Evolutionary conservation across 2,888 invertebrate genomes (phyloP), one percentile per base, ranked within the genome.

Genomic region (Zygogramma bicolorata): DNA sequence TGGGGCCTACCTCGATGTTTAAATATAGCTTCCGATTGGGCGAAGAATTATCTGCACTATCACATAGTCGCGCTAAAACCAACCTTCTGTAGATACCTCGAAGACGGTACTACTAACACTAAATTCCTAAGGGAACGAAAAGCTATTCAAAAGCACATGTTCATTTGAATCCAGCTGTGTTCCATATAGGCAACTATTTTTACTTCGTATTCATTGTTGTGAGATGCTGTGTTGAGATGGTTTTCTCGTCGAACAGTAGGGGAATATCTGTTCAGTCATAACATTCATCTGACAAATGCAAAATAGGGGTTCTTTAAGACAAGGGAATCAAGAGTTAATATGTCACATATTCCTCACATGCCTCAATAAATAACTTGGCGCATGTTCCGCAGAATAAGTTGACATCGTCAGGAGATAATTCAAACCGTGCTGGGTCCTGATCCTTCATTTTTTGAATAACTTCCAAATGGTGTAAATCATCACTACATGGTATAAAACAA

Each of bases 21-120:
- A 53, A n/a, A 27, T 53, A 25, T 27, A 53, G 46, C 46, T 46
- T 53, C 7, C 25, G 2, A 4, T 1, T 42, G 18, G 42, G 15
- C 7, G 42, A 42, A 42, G 7, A 42, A 42, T 42, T 15, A 42
- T 42, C 42, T 1, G n/a, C 42, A 42, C 25, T 53, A 53, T 53
- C 53, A 53, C 53, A 53, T 53, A 53, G 22, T 53, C 53, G 53
- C 27, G 53, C 25, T 25, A 15, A 53, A n/a, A 53, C n/a, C 22
- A 15, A 53, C 15, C 25, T 13, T 5, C 25, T 22, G 27, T 53
- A 6, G 4, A 1, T 13, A 4, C n/a, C 7, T 53, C 13, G 25
- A 53, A 22, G n/a, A n/a, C 27, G 53, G 53, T 53, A 53, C 53
- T 27, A 8, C 18, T 20, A 6, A 53, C 13, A 53, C 25, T 53